These are phyloP conservation scores for Rhogogaster chlorosoma DNA, from an alignment of 2,888 invertebrate species.

Conservation along the genomic window DNA sequence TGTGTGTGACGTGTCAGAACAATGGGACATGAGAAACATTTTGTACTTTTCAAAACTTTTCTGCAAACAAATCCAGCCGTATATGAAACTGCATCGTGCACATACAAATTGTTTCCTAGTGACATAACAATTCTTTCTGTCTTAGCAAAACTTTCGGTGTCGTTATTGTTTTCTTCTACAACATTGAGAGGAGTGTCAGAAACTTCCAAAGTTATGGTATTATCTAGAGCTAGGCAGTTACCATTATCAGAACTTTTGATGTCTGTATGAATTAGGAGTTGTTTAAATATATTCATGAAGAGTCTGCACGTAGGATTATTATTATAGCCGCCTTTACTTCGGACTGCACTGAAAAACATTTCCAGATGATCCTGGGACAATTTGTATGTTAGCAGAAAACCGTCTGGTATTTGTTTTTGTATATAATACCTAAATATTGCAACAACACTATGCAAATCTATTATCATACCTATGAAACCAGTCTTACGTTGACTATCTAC, in stretches of 20 bases:
- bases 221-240: slow-evolving; percentile 55
- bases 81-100: slow-evolving; percentile 47
- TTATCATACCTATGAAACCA: slow-evolving; percentile 59
- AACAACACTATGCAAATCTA: slow-evolving; percentile 54
- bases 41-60: slow-evolving; percentile 51
- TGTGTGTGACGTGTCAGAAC: slow-evolving; percentile 19
- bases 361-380: slow-evolving; percentile 59
- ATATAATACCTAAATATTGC: slow-evolving; percentile 53
- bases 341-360: slow-evolving; percentile 56
- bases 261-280: slow-evolving; percentile 56
- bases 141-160: neutral
- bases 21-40: slow-evolving; percentile 51
- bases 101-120: neutral
- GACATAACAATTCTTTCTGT: neutral
- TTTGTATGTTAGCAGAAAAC: slow-evolving; percentile 56
- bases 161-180: slow-evolving; percentile 7
- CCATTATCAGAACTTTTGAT: slow-evolving; percentile 53
- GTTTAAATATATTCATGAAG: slow-evolving; percentile 57
- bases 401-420: slow-evolving; percentile 31
- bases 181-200: neutral
- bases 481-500: slow-evolving; percentile 54
- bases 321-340: slow-evolving; percentile 56
- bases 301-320: slow-evolving; percentile 58
- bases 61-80: slow-evolving; percentile 54
- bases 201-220: slow-evolving; percentile 52